Evolutionary conservation across 2,113 vertebrate species (phyloP), one percentile per base, ranked within the genome.

Genomic region (Athene noctua): DNA sequence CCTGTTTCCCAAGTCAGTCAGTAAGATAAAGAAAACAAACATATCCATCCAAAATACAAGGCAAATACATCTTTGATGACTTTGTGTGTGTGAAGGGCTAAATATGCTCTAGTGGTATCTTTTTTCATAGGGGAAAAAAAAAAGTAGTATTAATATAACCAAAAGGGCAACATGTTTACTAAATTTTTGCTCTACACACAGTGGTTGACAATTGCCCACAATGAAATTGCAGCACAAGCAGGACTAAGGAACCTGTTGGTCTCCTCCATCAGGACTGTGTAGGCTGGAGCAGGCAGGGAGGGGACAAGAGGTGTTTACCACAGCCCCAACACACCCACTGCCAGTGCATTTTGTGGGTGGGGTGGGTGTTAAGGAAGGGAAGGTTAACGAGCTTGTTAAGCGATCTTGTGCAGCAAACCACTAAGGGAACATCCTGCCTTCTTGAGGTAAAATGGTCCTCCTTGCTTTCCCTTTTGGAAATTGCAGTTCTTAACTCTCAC

Each of bases 391-490:
- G 44, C 13, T 74, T 36, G 16, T 71, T 93, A 62, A 93, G 68
- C 1, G 3, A 55, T 52, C 46, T 47, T 47, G 34, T 51, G 55
- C n/a, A 80, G 38, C 42, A 86, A 58, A 47, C 29, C 29, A 27
- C 23, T 34, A n/a, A 42, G 75, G 74, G 36, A 80, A 40, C 73
- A 46, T 71, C 21, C 75, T 74, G 40, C 21, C 47, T 74, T 21
- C 47, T 80, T 84, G 36, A 66, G 19, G 15, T 65, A 65, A n/a
- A 90, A 66, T 1, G 2, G 78, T 38, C 13, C 21, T 14, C 32
- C 9, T 27, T 74, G n/a, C 57, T 94, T 92, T 95, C 47, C 63
- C 36, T 75, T 86, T 74, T 52, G 59, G 25, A 78, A 94, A 86
- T 71, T 40, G 51, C 5, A 61, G 38, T 55, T 90, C 54, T 80